phyloP scores from a whole-genome alignment of 2,797 vertebrate genomes.

The Anniella stebbinsi region DNA sequence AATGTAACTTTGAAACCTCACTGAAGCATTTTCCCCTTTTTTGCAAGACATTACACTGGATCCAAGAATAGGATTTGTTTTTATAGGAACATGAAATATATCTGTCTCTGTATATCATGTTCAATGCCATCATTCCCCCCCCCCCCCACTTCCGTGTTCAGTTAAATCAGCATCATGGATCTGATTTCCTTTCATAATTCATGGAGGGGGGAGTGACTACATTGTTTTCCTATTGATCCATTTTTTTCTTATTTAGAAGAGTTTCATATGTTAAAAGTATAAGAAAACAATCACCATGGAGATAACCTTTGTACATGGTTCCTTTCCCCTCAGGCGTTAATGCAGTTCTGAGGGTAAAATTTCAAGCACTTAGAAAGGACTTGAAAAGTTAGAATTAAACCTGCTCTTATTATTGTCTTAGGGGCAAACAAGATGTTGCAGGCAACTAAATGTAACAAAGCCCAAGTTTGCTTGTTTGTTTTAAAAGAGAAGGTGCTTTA shows the following conservation, averaged over 20 bases:
- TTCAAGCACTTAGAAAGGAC: conserved; percentile 34
- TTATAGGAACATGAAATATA: not conserved
- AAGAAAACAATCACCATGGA: conserved; percentile 35
- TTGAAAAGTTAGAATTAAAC: conserved; percentile 17
- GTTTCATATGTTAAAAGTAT: conserved; percentile 23
- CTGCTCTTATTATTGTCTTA: conserved; percentile 40
- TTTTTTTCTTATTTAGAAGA: conserved; percentile 20
- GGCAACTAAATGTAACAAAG: conserved; percentile 1
- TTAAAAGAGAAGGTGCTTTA: not conserved
- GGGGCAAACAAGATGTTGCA: conserved; percentile 13
- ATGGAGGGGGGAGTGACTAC: not conserved
- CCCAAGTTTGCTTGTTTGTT: not conserved
- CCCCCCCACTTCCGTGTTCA: not conserved
- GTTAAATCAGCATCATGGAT: conserved; percentile 18
- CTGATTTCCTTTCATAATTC: conserved; percentile 28
- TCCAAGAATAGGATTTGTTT: not conserved
- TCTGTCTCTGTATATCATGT: not conserved
- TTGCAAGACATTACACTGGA: not conserved
- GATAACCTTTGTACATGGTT: conserved; percentile 44
- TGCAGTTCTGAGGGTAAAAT: conserved; percentile 27
- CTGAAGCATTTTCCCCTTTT: not conserved
- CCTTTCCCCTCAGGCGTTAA: conserved; percentile 27
- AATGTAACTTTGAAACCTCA: not conserved
- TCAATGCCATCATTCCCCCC: not conserved
- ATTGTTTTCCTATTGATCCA: conserved; percentile 34